Evolutionary conservation across 37 sponge, comb jelly and placozoan species (phyloP), one percentile per base, ranked within the genome.

Genomic region (Eunapius fragilis): DNA sequence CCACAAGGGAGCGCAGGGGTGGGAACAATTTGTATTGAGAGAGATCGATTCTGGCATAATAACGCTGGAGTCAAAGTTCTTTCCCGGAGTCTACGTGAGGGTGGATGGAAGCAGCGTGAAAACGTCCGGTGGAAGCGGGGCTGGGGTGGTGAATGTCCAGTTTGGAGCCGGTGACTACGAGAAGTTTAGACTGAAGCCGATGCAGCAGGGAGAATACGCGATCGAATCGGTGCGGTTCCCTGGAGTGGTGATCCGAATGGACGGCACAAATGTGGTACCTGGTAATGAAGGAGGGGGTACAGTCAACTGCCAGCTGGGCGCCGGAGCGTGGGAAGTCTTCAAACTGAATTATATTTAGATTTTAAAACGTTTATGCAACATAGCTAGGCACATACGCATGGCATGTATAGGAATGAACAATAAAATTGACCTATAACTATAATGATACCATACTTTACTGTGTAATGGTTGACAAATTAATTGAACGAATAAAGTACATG

Each of bases 201-300:
- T 41, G 41, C 41, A 41, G 41, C 6, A 41, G 41, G 41, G 41
- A 41, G 41, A 41, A 6, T 41, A 41, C 41, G 14, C 58, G 6
- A 58, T 58, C 22, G 58, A 58, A 58, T 58, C 58, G 58, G 58
- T 58, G 58, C 58, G 14, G 58, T 58, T 58, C 22, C 58, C 58
- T 2, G 58, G 58, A 10, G 58, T 58, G 19, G 14, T 58, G 19
- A 58, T 58, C 19, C 58, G 58, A 10, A 58, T 58, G 58, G 58
- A 58, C 17, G 58, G 58, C 58, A n/a, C 77, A 19, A 33, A 50
- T 82, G 77, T 83, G 82, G 17, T 82, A 82, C 84, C 87, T 81
- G 24, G 28, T 37, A 30, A 7, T 27, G 38, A 2, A 25, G 75
- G 76, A 74, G 34, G 37, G 45, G 37, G 72, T 17, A 58, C 58